Evolutionary conservation across 2,113 vertebrate genomes (phyloP).

Genomic region (Carassius auratus): DNA sequence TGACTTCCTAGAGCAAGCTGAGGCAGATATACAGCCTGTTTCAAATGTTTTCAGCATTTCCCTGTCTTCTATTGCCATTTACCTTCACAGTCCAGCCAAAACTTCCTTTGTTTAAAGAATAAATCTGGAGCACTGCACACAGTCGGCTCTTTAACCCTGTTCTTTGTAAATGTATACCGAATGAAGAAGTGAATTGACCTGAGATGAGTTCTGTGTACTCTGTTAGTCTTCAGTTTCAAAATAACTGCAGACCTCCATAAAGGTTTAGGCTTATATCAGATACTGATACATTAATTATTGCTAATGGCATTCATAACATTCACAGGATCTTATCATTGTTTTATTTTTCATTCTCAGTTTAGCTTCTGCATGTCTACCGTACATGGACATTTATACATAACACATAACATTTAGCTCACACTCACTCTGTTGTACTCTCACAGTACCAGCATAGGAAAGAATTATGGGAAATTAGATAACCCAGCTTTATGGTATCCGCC

Average conservation of each 20-base stretch:
- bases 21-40: constrained; percentile 10
- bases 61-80: constrained; percentile 19
- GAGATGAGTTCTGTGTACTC: constrained; percentile 13
- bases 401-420: constrained; percentile 49
- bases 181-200: constrained; percentile 34
- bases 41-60: not conserved
- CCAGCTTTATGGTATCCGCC: constrained; percentile 69
- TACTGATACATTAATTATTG: constrained; percentile 37
- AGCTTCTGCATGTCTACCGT: constrained; percentile 50
- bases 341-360: constrained; percentile 42
- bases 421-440: constrained; percentile 39
- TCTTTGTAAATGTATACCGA: constrained; percentile 16
- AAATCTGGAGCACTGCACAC: constrained; percentile 6
- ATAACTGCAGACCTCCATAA: constrained; percentile 24
- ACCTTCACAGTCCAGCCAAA: not conserved
- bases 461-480: constrained; percentile 58
- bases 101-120: constrained; percentile 28
- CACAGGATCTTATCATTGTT: constrained; percentile 48
- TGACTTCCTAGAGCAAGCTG: constrained; percentile 7
- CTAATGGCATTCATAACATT: constrained; percentile 49
- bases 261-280: constrained; percentile 15
- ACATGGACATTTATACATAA: constrained; percentile 62
- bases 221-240: constrained; percentile 19
- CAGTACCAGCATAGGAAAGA: constrained; percentile 51
- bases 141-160: not conserved